Evolutionary conservation across 2,888 invertebrate genomes (phyloP).

Genomic region (Tenthredo livida): DNA sequence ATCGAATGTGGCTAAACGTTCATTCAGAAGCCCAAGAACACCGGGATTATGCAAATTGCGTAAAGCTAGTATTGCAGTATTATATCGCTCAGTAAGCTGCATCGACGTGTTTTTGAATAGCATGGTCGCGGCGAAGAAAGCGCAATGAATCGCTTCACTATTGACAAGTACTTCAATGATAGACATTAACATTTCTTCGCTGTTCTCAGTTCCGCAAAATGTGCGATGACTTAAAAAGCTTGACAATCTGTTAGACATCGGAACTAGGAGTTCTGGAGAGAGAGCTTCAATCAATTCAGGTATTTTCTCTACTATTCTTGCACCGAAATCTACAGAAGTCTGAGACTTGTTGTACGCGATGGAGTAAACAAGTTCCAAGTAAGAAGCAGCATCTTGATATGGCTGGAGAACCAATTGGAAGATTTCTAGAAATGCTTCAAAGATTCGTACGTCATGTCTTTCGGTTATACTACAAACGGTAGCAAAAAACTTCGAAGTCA

Average conservation of each 20-base stretch:
- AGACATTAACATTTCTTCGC: slow-evolving; percentile 9
- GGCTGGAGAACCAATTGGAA: slow-evolving; percentile 60
- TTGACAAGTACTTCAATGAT: slow-evolving; percentile 55
- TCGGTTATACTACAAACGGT: background rate
- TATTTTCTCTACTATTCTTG: slow-evolving; percentile 47
- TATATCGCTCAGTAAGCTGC: slow-evolving; percentile 17
- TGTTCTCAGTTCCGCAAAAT: background rate
- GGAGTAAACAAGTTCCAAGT: slow-evolving; percentile 57
- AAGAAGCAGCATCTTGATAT: slow-evolving; percentile 58
- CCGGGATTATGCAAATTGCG: slow-evolving; percentile 40
- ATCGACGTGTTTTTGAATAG: background rate
- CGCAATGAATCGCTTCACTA: slow-evolving; percentile 21
- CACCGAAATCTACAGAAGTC: slow-evolving; percentile 48
- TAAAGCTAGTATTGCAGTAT: slow-evolving; percentile 46
- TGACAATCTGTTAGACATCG: slow-evolving; percentile 53
- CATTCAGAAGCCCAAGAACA: slow-evolving; percentile 12
- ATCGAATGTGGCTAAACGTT: background rate
- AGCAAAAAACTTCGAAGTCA: slow-evolving; percentile 31
- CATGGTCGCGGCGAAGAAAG: slow-evolving; percentile 56
- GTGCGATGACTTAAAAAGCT: slow-evolving; percentile 52
- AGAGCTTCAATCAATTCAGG: slow-evolving; percentile 51
- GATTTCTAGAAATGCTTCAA: slow-evolving; percentile 56
- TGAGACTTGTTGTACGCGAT: slow-evolving; percentile 27
- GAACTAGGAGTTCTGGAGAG: slow-evolving; percentile 54
- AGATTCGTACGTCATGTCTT: slow-evolving; percentile 20